Evolutionary conservation across 53 echinoderm and acorn worm species (phyloP).

Genomic region (Echinometra lucunter): DNA sequence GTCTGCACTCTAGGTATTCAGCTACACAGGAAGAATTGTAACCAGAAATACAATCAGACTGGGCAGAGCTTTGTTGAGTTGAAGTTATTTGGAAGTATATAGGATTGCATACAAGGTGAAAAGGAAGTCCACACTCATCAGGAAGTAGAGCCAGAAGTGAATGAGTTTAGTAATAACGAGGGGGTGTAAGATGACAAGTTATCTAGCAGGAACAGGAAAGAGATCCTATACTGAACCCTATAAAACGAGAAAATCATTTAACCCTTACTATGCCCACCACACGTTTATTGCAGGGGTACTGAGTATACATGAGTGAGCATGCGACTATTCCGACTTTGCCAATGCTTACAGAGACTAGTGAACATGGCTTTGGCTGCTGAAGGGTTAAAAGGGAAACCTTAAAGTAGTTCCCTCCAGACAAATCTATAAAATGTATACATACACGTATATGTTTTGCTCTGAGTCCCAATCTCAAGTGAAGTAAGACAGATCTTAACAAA

Average conservation of each 20-base stretch:
- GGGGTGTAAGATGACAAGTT: neutral
- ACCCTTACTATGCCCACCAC: too few relatives aligned
- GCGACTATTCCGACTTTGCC: too few relatives aligned
- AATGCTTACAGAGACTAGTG: too few relatives aligned
- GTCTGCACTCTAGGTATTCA: neutral
- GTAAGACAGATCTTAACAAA: too few relatives aligned
- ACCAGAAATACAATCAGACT: neutral
- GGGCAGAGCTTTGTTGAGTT: neutral
- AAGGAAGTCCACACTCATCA: constrained; percentile 11
- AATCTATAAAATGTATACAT: neutral
- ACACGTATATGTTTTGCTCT: too few relatives aligned
- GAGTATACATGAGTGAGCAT: too few relatives aligned
- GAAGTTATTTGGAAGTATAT: neutral
- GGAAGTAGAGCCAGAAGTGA: constrained; percentile 7
- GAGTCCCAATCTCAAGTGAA: too few relatives aligned
- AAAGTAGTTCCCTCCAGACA: neutral
- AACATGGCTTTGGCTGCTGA: too few relatives aligned
- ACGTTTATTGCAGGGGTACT: too few relatives aligned
- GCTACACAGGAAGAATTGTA: neutral
- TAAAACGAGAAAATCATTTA: neutral
- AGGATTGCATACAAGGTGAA: neutral
- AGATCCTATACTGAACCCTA: neutral
- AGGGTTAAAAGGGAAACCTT: neutral
- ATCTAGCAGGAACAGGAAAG: neutral
- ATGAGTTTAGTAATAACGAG: neutral